Conservation (phyloP, 2,888 invertebrate genomes). For the Homarus gammarus region DNA sequence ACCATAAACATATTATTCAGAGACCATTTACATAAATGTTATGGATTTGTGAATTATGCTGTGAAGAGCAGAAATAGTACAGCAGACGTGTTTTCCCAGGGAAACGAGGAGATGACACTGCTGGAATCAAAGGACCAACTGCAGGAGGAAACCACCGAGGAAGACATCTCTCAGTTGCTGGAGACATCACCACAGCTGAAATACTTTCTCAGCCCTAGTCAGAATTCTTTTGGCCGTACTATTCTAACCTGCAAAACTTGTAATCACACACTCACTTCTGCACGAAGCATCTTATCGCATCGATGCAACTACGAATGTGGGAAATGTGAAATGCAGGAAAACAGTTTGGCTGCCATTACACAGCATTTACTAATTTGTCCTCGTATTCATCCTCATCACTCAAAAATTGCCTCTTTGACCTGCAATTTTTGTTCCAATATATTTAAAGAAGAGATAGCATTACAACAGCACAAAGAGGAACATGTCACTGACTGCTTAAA, state of each 20-base stretch:
- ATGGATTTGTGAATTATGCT: neutral
- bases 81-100: conserved; percentile 58
- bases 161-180: conserved; percentile 49
- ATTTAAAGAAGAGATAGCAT: conserved; percentile 16
- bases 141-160: neutral
- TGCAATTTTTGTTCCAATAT: conserved; percentile 37
- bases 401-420: neutral
- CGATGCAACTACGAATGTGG: conserved; percentile 39
- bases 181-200: conserved; percentile 30
- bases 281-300: conserved; percentile 18
- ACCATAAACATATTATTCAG: neutral
- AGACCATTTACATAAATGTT: neutral
- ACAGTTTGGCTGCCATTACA: conserved; percentile 1
- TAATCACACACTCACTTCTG: conserved; percentile 29
- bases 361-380: conserved; percentile 12
- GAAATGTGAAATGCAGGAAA: conserved; percentile 34
- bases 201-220: conserved; percentile 15
- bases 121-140: conserved; percentile 14
- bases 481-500: conserved; percentile 53
- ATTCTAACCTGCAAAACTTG: conserved; percentile 50
- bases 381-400: neutral
- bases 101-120: conserved; percentile 22
- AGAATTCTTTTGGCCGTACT: conserved; percentile 16
- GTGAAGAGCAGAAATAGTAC: conserved; percentile 18
- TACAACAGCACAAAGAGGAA: conserved; percentile 29